Percentiles rank a stretch among this genome's conserved stretches.
These are phyloP conservation scores for Ligdia adustata DNA, from an alignment of 2,888 invertebrate species.

Conservation along the genomic window DNA sequence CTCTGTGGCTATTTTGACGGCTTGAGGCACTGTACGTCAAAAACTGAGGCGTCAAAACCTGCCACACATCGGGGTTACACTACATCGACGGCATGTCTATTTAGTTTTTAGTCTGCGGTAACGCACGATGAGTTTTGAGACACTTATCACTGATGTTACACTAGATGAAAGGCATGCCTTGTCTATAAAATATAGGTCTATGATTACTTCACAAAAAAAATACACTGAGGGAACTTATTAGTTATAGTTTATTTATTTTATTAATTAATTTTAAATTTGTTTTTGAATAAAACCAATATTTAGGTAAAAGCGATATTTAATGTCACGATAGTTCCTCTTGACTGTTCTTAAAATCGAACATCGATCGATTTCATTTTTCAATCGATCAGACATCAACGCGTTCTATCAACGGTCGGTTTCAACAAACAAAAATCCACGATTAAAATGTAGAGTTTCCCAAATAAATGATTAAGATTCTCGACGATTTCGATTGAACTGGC, in stretches of 20 bases:
- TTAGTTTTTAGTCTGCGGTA: constrained; percentile 1
- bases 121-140: too few relatives aligned
- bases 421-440: constrained; percentile 6
- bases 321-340: too few relatives aligned
- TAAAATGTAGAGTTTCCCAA: constrained; percentile 43
- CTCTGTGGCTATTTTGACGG: constrained; percentile 80
- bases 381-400: constrained; percentile 23
- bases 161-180: too few relatives aligned
- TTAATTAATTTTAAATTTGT: too few relatives aligned
- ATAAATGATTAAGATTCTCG: constrained; percentile 45
- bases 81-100: constrained; percentile 17
- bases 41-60: constrained; percentile 13
- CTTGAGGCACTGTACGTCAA: constrained; percentile 36
- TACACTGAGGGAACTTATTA: too few relatives aligned
- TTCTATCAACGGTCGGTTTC: constrained; percentile 1
- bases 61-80: constrained; percentile 14
- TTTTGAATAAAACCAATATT: too few relatives aligned
- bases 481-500: constrained; percentile 32
- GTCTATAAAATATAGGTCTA: too few relatives aligned
- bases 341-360: too few relatives aligned
- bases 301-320: too few relatives aligned
- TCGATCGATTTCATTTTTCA: constrained; percentile 5
- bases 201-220: too few relatives aligned
- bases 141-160: too few relatives aligned
- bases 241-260: too few relatives aligned